Base-by-base conservation (phyloP, 2,113 vertebrate species). In the Desmodus rotundus region DNA sequence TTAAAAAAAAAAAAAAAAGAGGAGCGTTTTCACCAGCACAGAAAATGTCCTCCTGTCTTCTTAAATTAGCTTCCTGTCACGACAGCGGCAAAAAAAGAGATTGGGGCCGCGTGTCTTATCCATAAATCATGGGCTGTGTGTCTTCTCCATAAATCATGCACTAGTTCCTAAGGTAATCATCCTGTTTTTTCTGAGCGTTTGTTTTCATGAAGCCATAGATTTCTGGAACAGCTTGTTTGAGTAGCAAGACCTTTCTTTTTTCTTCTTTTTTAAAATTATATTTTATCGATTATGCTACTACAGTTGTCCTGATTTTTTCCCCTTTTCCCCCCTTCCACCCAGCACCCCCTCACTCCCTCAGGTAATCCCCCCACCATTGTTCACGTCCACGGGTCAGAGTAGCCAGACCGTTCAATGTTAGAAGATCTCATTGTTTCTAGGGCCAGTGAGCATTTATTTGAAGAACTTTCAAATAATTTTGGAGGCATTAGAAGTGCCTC, bases 221-320 rank as follows among this genome's bases (percentile, higher is more conserved):
- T 95, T 96, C 67, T 85, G 72, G 82, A 68, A 89, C 33, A 73
- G 54, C 36, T 63, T 81, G 22, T 65, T 86, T 93, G 52, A 87
- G 47, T 91, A 91, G 41, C 47, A 82, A 45, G 56, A 26, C 56
- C 22, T 56, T 56, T 24, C 22, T 70, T 67, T 68, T 68, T 67
- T 52, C 50, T 7, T 54, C 7, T 67, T 68, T 68, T 65, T 33
- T 5, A 63, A 52, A 58, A 58, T 58, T 26, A 26, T 58, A 58
- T 58, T 58, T 58, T 58, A 58, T 9, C 26, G 56, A 58, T 58
- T 58, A 10, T 58, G 56, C 56, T 58, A 58, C 26, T 58, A 58
- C 15, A 58, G 56, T 4, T 58, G 56, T 58, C 56, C 56, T 11
- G 9, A 58, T 58, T 10, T 58, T 26, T 58, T 26, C 56, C 22